These are phyloP conservation scores for Rhodinocichla rosea DNA, from an alignment of 2,113 vertebrate species.

Conservation along the genomic window DNA sequence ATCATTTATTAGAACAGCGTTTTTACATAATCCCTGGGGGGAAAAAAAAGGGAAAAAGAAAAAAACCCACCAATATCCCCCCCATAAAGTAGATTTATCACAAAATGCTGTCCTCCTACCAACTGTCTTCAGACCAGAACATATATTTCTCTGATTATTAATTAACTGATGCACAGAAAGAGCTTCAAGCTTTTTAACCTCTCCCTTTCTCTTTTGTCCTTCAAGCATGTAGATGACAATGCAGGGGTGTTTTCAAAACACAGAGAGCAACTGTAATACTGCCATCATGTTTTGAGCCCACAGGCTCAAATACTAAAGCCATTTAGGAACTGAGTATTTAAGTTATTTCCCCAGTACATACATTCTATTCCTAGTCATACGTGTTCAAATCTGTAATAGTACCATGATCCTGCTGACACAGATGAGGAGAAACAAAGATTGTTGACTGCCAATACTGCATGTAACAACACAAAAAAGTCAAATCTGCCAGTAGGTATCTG, in stretches of 20 bases:
- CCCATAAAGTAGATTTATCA: conserved; percentile 63
- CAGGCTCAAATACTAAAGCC: neutral
- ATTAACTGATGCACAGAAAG: conserved; percentile 41
- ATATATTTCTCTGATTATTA: conserved; percentile 62
- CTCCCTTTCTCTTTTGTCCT: conserved; percentile 21
- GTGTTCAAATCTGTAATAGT: neutral
- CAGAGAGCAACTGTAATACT: neutral
- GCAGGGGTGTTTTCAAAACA: neutral
- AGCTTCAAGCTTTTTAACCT: conserved; percentile 43
- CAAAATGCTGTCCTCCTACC: conserved; percentile 60
- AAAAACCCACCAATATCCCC: neutral
- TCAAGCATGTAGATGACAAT: neutral
- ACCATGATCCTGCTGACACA: neutral
- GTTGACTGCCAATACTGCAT: neutral
- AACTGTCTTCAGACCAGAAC: conserved; percentile 18
- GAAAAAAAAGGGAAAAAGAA: rapidly evolving
- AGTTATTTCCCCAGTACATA: neutral
- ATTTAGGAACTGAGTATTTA: neutral
- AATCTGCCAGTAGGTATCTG: neutral
- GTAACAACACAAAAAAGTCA: neutral
- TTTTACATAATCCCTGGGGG: conserved; percentile 29
- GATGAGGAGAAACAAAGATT: neutral
- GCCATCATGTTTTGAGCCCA: neutral
- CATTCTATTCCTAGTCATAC: neutral
- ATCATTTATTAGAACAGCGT: conserved; percentile 48